phyloP scores from a whole-genome alignment of 1,140 invertebrate species.

The Drosophila lini region DNA sequence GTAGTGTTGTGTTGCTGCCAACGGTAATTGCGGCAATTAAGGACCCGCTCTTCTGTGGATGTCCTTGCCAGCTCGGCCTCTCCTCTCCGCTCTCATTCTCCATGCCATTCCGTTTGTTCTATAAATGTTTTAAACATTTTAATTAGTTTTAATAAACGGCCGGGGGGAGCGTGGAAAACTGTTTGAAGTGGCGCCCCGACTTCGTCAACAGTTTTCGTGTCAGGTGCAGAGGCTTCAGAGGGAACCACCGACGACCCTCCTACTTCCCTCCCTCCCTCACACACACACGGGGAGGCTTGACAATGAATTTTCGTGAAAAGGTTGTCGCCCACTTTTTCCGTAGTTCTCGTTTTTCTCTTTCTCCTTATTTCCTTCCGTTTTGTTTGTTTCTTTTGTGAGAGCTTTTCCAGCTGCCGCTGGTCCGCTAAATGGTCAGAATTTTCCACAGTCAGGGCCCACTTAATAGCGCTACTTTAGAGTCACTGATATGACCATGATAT shows the following conservation, averaged over 20 bases:
- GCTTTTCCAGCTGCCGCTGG: slow-evolving; percentile 53
- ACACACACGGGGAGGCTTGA: slow-evolving; percentile 26
- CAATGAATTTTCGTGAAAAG: slow-evolving; percentile 61
- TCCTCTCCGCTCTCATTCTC: background rate
- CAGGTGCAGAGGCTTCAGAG: slow-evolving; percentile 35
- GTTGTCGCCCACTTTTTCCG: slow-evolving; percentile 52
- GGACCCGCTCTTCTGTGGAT: slow-evolving; percentile 27
- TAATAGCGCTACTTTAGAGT: background rate
- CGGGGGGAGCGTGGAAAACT: slow-evolving; percentile 26
- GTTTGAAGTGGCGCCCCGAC: slow-evolving; percentile 53
- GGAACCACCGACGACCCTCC: background rate
- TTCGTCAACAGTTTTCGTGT: slow-evolving; percentile 52
- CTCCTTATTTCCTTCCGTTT: slow-evolving; percentile 33
- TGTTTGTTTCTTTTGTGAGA: slow-evolving; percentile 46
- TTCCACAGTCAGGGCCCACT: slow-evolving; percentile 4
- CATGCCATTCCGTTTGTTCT: slow-evolving; percentile 58
- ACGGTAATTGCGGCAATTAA: slow-evolving; percentile 54
- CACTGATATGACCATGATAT: no score
- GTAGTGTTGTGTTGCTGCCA: slow-evolving; percentile 18
- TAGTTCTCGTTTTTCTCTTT: slow-evolving; percentile 11
- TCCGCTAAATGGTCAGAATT: slow-evolving; percentile 31
- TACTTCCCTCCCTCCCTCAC: no score
- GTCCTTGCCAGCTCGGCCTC: slow-evolving; percentile 25
- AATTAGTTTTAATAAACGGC: slow-evolving; percentile 64
- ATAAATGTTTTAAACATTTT: slow-evolving; percentile 66